Evolutionary conservation across 1,140 invertebrate species (phyloP), one percentile per base, ranked within the genome.

Genomic region (Batillaria attramentaria): DNA sequence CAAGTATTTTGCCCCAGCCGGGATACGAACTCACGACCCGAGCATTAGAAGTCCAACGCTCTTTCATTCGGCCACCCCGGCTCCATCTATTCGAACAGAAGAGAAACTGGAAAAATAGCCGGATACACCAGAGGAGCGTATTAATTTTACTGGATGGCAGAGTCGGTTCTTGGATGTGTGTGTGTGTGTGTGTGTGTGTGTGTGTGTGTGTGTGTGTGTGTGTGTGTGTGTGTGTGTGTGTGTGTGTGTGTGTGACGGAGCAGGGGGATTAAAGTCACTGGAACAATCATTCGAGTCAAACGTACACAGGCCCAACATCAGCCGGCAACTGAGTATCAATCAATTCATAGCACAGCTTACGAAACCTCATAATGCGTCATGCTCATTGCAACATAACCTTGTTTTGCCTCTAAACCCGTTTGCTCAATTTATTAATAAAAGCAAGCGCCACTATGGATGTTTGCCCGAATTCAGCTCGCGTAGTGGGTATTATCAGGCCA

Each of bases 191-290:
- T 72, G 33, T 42, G 69, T 72, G 13, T 46, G 69, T 72, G 33
- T 72, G 10, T 72, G 62, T 65, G 33, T 46, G 69, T 72, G 4
- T 72, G 69, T 42, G n/a, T 72, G 69, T 72, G 43, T 72, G 69
- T 72, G 41, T 50, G 69, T 50, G 41, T 35, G 69, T 66, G 62
- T 28, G 62, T 66, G 62, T 66, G 62, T 66, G 62, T 28, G 4
- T 66, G 62, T 8, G 31, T 66, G 62, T 66, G 62, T 35, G 62
- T 66, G 62, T 35, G 62, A 35, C 31, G 13, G 62, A 13, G 62
- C 33, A 35, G 10, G 62, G 10, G 20, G n/a, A n/a, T n/a, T n/a
- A n/a, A n/a, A n/a, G n/a, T n/a, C n/a, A n/a, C n/a, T n/a, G n/a
- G n/a, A n/a, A n/a, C n/a, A n/a, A n/a, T n/a, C n/a, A n/a, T n/a